A percentile compares a stretch with the other conserved stretches of the same genome.
Evolutionary conservation across 2,797 vertebrate genomes (phyloP).

Genomic region (Rhabdophis nuchalis): DNA sequence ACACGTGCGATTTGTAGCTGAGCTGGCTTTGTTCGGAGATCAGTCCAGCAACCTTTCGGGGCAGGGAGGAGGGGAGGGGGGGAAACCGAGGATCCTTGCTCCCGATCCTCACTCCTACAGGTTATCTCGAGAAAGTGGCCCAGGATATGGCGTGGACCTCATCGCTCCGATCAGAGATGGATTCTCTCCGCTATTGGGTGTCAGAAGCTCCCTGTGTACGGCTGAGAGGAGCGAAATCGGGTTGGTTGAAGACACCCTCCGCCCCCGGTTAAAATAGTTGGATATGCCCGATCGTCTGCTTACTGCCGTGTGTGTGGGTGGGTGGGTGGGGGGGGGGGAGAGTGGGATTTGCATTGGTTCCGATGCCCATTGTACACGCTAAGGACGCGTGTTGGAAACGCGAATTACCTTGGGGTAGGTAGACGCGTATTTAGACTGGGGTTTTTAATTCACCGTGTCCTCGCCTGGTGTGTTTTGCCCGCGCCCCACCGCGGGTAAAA

Average conservation of each 20-base stretch:
- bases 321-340: fast-evolving
- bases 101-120: not conserved
- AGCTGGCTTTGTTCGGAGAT: not conserved
- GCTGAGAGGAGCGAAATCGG: not conserved
- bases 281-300: not conserved
- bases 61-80: not conserved
- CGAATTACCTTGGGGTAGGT: not conserved
- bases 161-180: not conserved
- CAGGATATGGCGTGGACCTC: not conserved
- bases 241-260: not conserved
- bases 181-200: not conserved
- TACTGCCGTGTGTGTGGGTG: not conserved
- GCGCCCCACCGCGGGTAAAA: not conserved
- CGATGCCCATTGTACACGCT: not conserved
- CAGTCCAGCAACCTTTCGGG: not conserved
- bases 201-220: not conserved
- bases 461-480: not conserved
- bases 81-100: not conserved
- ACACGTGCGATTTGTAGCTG: not conserved
- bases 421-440: not conserved
- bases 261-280: not conserved
- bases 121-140: not conserved
- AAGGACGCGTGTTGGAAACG: not conserved
- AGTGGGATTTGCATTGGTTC: not conserved
- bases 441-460: not conserved